A percentile compares a stretch with the other conserved stretches of the same genome.
phyloP scores from a whole-genome alignment of 2,797 vertebrate genomes.

The Lacerta viridis region DNA sequence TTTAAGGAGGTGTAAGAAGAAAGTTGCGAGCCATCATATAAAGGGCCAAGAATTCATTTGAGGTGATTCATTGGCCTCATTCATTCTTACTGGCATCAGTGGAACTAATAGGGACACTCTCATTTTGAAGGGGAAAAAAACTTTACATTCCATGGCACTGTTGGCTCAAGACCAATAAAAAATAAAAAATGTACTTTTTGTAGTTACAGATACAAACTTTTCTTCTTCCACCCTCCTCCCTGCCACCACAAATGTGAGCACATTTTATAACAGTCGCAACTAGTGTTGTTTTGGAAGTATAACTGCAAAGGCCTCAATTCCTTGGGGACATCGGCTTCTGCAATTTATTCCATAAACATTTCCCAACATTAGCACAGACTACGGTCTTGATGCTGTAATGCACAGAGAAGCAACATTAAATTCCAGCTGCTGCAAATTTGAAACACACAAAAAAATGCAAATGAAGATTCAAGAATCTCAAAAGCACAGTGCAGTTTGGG shows the following conservation, averaged over 20 bases:
- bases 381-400: slow-evolving; percentile 11
- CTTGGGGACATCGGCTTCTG: slow-evolving; percentile 28
- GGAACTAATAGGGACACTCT: background rate
- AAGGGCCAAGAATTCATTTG: background rate
- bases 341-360: background rate
- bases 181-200: slow-evolving; percentile 28
- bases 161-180: background rate
- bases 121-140: background rate
- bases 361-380: background rate
- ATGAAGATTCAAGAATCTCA: background rate
- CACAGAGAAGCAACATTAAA: background rate
- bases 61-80: background rate
- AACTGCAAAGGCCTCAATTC: slow-evolving; percentile 24
- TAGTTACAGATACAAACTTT: slow-evolving; percentile 55
- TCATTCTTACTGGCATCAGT: background rate
- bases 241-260: slow-evolving; percentile 31
- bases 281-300: slow-evolving; percentile 8
- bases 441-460: background rate
- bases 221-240: slow-evolving; percentile 25
- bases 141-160: background rate
- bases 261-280: slow-evolving; percentile 47
- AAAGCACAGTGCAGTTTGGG: background rate
- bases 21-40: background rate
- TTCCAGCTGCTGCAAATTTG: background rate
- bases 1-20: background rate